Percentiles rank a stretch among this genome's conserved stretches.
Conservation (phyloP, 2,888 invertebrate genomes). For the Neria commutata region DNA sequence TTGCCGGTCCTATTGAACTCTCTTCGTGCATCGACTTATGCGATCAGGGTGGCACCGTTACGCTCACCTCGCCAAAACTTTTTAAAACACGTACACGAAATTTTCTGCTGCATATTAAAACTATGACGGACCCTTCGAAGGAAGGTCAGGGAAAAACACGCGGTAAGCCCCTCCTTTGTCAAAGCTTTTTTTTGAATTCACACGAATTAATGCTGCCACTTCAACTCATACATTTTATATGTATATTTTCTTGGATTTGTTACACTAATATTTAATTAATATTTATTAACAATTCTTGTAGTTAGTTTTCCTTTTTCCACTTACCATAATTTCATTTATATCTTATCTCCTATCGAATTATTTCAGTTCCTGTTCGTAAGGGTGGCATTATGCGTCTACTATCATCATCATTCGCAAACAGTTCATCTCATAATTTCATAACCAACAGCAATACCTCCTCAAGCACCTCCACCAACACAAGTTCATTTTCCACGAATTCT, state of each 20-base stretch:
- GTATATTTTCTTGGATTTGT: too few relatives aligned
- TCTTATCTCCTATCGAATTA: constrained; percentile 18
- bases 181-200: background rate
- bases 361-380: constrained; percentile 51
- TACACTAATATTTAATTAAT: too few relatives aligned
- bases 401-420: constrained; percentile 48
- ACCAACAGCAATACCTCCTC: constrained; percentile 32
- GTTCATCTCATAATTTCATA: constrained; percentile 44
- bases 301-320: constrained; percentile 6
- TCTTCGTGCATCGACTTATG: constrained; percentile 83
- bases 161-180: constrained; percentile 42
- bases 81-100: constrained; percentile 79
- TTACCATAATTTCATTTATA: constrained; percentile 1
- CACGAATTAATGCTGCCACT: too few relatives aligned
- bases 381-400: constrained; percentile 48
- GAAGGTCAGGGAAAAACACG: constrained; percentile 63
- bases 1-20: constrained; percentile 87
- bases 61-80: constrained; percentile 84
- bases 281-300: constrained; percentile 7
- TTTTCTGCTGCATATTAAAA: constrained; percentile 81
- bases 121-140: constrained; percentile 69
- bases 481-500: constrained; percentile 42
- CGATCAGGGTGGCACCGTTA: constrained; percentile 83
- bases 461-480: constrained; percentile 24
- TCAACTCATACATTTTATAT: too few relatives aligned